Conservation (phyloP, 1,140 invertebrate species). For the Bathynomus jamesi region DNA sequence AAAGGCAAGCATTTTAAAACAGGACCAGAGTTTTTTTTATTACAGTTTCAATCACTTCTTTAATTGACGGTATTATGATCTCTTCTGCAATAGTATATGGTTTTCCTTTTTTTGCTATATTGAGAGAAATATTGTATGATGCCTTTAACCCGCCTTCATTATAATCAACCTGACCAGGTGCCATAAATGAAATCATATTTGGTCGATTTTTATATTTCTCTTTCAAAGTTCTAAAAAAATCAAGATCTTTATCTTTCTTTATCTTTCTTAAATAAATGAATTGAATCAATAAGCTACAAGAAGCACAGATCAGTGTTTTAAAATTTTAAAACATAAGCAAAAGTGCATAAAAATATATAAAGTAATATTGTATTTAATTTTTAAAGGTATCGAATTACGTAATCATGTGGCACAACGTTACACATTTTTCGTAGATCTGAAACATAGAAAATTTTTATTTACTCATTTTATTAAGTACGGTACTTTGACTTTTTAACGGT, state of each 20-base stretch:
- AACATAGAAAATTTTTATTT: no score
- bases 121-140: conserved; percentile 19
- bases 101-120: conserved; percentile 16
- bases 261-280: no score
- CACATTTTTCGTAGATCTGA: no score
- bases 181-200: not conserved
- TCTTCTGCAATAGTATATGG: not conserved
- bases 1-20: conserved; percentile 6
- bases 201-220: not conserved
- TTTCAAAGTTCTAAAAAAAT: not conserved
- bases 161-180: not conserved
- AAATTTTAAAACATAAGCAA: no score
- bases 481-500: no score
- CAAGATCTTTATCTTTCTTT: not conserved
- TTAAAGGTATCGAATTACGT: no score
- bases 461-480: no score
- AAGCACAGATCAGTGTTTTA: no score
- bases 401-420: no score
- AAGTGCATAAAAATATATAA: no score
- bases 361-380: no score
- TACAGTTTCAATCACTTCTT: conserved; percentile 13
- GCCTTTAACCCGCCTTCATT: conserved; percentile 13
- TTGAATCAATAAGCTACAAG: no score
- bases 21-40: not conserved
- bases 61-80: conserved; percentile 6